Evolutionary conservation across 1,140 invertebrate species (phyloP).

Genomic region (Listronotus oregonensis): DNA sequence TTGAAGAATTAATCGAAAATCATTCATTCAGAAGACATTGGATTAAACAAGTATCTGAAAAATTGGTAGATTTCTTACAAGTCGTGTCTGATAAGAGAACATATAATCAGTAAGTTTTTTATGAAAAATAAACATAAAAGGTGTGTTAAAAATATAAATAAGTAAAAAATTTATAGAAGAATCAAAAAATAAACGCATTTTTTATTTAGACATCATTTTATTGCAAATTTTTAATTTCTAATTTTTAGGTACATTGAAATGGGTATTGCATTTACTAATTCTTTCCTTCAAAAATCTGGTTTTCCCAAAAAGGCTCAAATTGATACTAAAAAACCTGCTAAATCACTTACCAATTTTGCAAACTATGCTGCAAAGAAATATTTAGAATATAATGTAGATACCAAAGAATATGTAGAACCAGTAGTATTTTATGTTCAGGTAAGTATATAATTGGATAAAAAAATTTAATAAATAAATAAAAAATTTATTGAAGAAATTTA

Average conservation of each 20-base stretch:
- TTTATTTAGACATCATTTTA: too few species aligned
- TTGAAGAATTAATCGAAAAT: conserved; percentile 78
- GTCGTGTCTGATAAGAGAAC: conserved; percentile 75
- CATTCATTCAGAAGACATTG: conserved; percentile 74
- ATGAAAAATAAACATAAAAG: too few species aligned
- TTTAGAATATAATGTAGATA: conserved; percentile 72
- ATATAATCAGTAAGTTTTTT: conserved; percentile 66
- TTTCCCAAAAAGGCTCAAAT: conserved; percentile 73
- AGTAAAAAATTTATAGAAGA: too few species aligned
- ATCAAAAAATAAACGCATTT: too few species aligned
- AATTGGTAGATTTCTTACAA: conserved; percentile 74
- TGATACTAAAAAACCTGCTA: conserved; percentile 68
- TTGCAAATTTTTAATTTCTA: conserved; percentile 2
- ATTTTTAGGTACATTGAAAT: conserved; percentile 69
- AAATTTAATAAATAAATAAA: too few species aligned
- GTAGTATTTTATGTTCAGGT: conserved; percentile 72
- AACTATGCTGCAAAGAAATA: conserved; percentile 73
- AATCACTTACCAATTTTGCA: conserved; percentile 68
- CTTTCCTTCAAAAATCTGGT: conserved; percentile 74
- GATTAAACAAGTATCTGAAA: conserved; percentile 71
- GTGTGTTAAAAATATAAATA: too few species aligned
- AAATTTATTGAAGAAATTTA: too few species aligned
- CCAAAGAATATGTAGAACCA: conserved; percentile 73
- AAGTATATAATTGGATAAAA: conserved; percentile 26
- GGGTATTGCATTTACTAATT: conserved; percentile 72